phyloP scores from a whole-genome alignment of 2,888 invertebrate species.

The Augiades crinisus region DNA sequence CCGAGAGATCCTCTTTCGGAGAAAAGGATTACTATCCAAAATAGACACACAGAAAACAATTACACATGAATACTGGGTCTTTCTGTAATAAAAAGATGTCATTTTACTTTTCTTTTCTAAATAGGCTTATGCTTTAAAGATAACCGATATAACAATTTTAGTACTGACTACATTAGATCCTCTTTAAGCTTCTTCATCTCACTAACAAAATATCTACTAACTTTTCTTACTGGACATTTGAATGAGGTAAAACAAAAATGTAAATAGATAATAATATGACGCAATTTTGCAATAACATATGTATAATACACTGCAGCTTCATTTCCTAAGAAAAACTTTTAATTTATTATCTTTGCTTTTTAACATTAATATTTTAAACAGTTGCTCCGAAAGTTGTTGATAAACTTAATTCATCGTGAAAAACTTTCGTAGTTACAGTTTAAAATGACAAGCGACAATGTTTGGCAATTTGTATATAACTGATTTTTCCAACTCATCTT shows the following conservation, averaged over 20 bases:
- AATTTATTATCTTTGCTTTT: constrained; percentile 8
- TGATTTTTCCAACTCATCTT: constrained; percentile 8
- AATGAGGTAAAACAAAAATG: constrained; percentile 14
- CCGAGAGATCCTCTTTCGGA: neutral
- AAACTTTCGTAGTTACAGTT: constrained; percentile 1
- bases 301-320: constrained; percentile 38
- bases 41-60: constrained; percentile 19
- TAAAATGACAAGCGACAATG: constrained; percentile 5
- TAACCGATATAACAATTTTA: constrained; percentile 9
- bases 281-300: constrained; percentile 25
- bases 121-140: constrained; percentile 8
- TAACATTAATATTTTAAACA: constrained; percentile 1
- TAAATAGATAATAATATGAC: constrained; percentile 13
- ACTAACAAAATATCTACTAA: constrained; percentile 13
- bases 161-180: neutral
- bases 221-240: constrained; percentile 16
- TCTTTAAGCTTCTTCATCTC: constrained; percentile 20
- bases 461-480: constrained; percentile 1
- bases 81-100: constrained; percentile 9
- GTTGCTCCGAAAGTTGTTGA: neutral
- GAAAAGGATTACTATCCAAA: neutral
- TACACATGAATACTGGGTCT: constrained; percentile 21
- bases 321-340: constrained; percentile 14
- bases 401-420: no score
- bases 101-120: constrained; percentile 16